Percentiles rank a stretch among this genome's conserved stretches.
These are phyloP conservation scores for Cairina moschata DNA, from an alignment of 2,113 vertebrate genomes.

Conservation along the genomic window DNA sequence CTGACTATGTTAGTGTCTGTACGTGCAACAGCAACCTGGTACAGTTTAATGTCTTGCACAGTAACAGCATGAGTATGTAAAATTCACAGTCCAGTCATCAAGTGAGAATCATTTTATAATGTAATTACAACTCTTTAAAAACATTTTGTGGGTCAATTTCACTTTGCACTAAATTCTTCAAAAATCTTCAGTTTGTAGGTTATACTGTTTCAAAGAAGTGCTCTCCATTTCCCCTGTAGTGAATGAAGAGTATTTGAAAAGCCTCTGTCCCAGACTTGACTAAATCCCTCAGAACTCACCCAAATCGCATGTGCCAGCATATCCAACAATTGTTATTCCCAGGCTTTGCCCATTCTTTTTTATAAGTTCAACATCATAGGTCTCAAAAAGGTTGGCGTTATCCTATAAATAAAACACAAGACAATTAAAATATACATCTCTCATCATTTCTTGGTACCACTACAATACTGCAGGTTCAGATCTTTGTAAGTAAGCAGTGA, in stretches of 20 bases:
- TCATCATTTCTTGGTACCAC: background rate
- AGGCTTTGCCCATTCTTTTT: conserved; percentile 94
- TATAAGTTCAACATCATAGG: conserved; percentile 85
- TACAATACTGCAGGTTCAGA: background rate
- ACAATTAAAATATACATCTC: background rate
- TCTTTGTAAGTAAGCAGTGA: background rate
- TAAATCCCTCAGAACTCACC: conserved; percentile 75
- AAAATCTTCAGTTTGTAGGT: background rate
- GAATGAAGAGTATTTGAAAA: background rate
- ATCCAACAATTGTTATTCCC: conserved; percentile 93
- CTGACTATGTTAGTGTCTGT: background rate
- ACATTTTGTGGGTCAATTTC: background rate
- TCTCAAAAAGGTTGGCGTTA: conserved; percentile 81
- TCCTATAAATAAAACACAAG: conserved; percentile 75
- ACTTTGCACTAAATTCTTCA: background rate
- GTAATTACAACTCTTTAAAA: background rate
- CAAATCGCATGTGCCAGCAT: conserved; percentile 79
- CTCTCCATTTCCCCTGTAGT: background rate
- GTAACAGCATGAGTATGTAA: background rate
- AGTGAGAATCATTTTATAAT: background rate
- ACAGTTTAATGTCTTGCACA: background rate
- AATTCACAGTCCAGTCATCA: background rate
- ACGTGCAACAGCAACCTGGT: background rate
- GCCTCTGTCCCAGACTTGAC: background rate
- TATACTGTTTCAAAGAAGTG: background rate